Base-by-base conservation (phyloP, 2,888 invertebrate genomes). In the Calameuta filiformis region DNA sequence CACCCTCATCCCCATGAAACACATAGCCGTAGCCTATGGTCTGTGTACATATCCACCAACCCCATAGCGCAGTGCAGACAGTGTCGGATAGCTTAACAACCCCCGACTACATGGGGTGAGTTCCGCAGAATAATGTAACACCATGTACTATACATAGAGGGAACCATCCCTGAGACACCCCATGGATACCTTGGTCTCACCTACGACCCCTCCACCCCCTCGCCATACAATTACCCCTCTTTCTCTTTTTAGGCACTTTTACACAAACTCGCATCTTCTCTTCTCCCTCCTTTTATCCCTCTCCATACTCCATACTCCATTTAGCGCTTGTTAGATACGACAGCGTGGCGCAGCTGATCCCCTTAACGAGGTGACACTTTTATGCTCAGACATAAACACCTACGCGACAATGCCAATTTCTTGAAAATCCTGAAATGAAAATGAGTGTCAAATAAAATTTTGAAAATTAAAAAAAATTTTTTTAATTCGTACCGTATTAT, bases 241-340 rank as follows among this genome's bases (percentile, higher is more conserved):
- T 33, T 11, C 71, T 68, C 69, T 68, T 56, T 69, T 68, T 68
- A 12, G 4, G 12, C 71, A 71, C 71, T 71, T 23, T 56, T 56
- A 56, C 56, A 56, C 56, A 23, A 23, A 9, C 56, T 56, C 6
- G 9, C 40, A 15, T 15, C 15, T 15, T 30, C 33, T 71, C 71
- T 31, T 12, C 33, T 71, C 23, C 9, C 69, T 30, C 11, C 30
- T 33, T 30, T 12, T 11, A 30, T n/a, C 69, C 12, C 4, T n/a
- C 73, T 81, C 79, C 82, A 82, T 77, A 79, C 78, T 84, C 80
- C 40, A 40, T 15, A 85, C 87, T 90, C 89, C 89, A 90, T 90
- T 90, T 90, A 89, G 88, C 87, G 89, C 90, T 91, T 88, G 91
- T 91, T 91, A 91, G 88, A 85, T 86, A 77, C 85, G 87, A 88